These are phyloP conservation scores for Pterocles burchelli DNA, from an alignment of 2,113 vertebrate species.

Conservation along the genomic window DNA sequence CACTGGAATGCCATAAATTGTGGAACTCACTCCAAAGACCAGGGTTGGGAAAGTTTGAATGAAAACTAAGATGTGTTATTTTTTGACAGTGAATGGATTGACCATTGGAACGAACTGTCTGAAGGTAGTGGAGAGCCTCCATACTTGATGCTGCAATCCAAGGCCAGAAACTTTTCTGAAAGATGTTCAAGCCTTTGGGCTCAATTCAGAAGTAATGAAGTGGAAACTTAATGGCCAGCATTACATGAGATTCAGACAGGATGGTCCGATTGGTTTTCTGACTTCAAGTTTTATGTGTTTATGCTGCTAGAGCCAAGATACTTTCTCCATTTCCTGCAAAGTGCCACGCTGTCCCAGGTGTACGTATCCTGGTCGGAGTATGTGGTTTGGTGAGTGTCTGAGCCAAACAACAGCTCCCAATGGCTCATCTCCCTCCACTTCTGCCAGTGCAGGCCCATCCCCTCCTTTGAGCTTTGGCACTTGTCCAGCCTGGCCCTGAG, in stretches of 20 bases:
- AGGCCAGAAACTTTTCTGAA: slow-evolving; percentile 7
- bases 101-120: neutral
- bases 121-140: neutral
- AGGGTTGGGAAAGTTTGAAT: neutral
- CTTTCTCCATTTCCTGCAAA: neutral
- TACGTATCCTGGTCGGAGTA: neutral
- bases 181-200: neutral
- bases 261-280: neutral
- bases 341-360: neutral
- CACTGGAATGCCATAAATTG: neutral
- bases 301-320: neutral
- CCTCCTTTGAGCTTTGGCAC: neutral
- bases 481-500: neutral
- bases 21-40: neutral
- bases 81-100: neutral
- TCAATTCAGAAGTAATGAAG: neutral
- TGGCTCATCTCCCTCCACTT: neutral
- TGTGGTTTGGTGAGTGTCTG: neutral
- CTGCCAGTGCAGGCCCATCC: neutral
- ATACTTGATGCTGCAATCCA: neutral
- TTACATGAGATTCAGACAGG: neutral
- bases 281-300: neutral
- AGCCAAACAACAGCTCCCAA: neutral
- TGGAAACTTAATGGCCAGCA: neutral
- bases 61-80: neutral